Conservation (phyloP, 2,113 vertebrate species). For the Ivindomyrus marchei region DNA sequence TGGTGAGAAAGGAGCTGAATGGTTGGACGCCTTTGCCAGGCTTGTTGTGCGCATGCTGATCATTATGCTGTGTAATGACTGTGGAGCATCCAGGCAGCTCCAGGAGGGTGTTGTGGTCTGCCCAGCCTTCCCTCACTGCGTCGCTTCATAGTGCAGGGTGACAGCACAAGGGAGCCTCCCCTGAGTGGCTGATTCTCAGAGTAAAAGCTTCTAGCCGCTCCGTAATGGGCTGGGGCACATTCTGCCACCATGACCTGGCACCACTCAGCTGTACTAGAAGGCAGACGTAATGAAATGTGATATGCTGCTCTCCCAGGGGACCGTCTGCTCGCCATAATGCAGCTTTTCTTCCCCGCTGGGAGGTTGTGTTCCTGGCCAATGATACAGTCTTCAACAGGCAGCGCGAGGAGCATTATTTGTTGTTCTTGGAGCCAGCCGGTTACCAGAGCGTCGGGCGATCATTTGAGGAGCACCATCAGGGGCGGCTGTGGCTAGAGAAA, state of each 20-base stretch:
- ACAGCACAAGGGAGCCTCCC: background rate
- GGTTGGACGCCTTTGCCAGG: background rate
- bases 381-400: background rate
- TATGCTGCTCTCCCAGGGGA: background rate
- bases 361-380: constrained; percentile 4
- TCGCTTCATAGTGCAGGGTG: background rate
- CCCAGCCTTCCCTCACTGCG: background rate
- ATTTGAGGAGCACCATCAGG: background rate
- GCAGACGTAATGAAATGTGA: constrained; percentile 6
- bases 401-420: background rate
- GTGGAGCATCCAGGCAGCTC: background rate
- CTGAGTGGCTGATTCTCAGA: background rate
- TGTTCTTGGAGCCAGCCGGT: background rate
- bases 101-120: background rate
- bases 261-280: background rate
- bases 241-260: background rate
- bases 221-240: background rate
- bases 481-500: background rate
- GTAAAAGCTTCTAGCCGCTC: background rate
- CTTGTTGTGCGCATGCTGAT: background rate
- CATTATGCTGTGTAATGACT: background rate
- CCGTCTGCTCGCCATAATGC: background rate
- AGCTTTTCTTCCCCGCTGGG: background rate
- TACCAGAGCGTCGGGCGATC: background rate
- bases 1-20: background rate